A percentile compares a stretch with the other conserved stretches of the same genome.
These are phyloP conservation scores for Drosophila guanche DNA, from an alignment of 1,140 invertebrate genomes.

Conservation along the genomic window DNA sequence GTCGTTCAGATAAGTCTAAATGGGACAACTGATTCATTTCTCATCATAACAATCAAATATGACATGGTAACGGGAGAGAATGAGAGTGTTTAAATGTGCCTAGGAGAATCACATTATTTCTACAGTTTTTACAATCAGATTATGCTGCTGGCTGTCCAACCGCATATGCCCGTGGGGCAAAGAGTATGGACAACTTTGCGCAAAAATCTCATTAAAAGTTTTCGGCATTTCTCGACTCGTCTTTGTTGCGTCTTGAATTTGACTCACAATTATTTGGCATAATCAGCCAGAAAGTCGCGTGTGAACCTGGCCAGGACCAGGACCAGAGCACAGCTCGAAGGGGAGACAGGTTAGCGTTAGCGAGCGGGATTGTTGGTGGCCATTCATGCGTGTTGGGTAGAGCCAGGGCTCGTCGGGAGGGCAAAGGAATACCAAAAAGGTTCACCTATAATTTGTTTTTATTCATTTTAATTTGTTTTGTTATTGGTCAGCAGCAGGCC, in stretches of 20 bases:
- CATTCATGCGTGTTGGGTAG: slow-evolving; percentile 37
- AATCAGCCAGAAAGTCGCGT: slow-evolving; percentile 54
- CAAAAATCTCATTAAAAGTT: slow-evolving; percentile 80
- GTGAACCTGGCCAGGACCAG: slow-evolving; percentile 54
- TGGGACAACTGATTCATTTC: too few species aligned
- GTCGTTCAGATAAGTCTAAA: too few species aligned
- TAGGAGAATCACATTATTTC: too few species aligned
- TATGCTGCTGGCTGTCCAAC: not conserved
- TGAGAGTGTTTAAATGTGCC: too few species aligned
- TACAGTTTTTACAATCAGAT: not conserved
- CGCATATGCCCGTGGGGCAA: slow-evolving; percentile 3
- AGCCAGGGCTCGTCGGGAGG: slow-evolving; percentile 8
- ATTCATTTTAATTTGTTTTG: slow-evolving; percentile 43
- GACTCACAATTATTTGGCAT: slow-evolving; percentile 61
- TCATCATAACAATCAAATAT: too few species aligned
- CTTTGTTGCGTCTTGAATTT: slow-evolving; percentile 57
- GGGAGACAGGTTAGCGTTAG: not conserved
- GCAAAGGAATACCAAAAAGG: slow-evolving; percentile 20
- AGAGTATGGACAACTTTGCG: slow-evolving; percentile 42
- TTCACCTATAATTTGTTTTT: slow-evolving; percentile 49
- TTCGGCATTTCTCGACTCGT: slow-evolving; percentile 53
- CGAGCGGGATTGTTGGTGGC: slow-evolving; percentile 25
- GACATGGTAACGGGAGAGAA: too few species aligned
- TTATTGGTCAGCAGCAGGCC: slow-evolving; percentile 40
- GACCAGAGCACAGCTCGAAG: slow-evolving; percentile 6